Conservation (phyloP, 2,113 vertebrate species). For the Hirundichthys speculiger region DNA sequence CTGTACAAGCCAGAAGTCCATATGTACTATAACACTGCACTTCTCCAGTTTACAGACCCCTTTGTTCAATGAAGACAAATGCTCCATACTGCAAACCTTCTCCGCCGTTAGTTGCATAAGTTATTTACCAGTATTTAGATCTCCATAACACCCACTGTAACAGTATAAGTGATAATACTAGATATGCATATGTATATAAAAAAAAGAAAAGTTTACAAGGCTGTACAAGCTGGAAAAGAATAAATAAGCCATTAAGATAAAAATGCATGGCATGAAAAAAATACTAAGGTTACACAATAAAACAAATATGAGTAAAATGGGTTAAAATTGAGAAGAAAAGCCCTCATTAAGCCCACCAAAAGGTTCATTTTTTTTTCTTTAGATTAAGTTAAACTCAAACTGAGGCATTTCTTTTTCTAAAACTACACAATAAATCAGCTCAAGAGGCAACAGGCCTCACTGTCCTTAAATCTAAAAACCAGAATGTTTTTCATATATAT, state of each 20-base stretch:
- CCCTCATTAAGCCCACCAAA: slow-evolving; percentile 55
- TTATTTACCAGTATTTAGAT: slow-evolving; percentile 45
- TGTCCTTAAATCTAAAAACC: slow-evolving; percentile 11
- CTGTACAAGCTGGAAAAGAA: slow-evolving; percentile 59
- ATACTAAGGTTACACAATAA: slow-evolving; percentile 43
- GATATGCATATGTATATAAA: neutral
- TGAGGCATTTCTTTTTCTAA: neutral
- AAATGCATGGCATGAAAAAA: slow-evolving; percentile 51
- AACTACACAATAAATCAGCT: slow-evolving; percentile 27
- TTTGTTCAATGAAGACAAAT: slow-evolving; percentile 20
- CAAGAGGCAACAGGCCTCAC: neutral
- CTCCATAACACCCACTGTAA: slow-evolving; percentile 49
- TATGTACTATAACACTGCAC: slow-evolving; percentile 1
- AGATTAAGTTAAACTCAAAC: neutral
- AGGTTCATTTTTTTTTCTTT: neutral
- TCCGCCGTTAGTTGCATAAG: slow-evolving; percentile 56
- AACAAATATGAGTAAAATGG: slow-evolving; percentile 41
- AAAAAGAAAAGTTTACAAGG: slow-evolving; percentile 36
- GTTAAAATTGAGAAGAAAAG: slow-evolving; percentile 43
- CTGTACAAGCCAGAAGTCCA: slow-evolving; percentile 25
- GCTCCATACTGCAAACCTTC: neutral
- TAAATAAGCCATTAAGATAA: slow-evolving; percentile 68
- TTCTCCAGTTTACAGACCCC: too few relatives aligned
- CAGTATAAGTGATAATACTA: slow-evolving; percentile 55
- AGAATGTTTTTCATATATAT: slow-evolving; percentile 2